Evolutionary conservation across 2,888 invertebrate genomes (phyloP).

Genomic region (Lagria hirta): DNA sequence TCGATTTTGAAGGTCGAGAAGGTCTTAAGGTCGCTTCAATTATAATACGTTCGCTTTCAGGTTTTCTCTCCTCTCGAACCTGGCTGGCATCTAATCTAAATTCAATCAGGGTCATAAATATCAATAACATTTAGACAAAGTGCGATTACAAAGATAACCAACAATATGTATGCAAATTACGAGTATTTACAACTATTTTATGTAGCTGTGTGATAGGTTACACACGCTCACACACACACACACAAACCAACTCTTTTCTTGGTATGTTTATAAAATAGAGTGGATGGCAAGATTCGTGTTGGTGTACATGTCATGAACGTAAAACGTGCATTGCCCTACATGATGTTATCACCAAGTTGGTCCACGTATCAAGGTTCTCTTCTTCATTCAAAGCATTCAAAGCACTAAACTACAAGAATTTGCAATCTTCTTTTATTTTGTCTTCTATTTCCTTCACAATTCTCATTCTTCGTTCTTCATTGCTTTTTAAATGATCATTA

Average conservation of each 20-base stretch:
- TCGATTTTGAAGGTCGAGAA: conserved; percentile 2
- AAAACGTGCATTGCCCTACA: conserved; percentile 33
- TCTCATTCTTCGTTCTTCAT: too few species aligned
- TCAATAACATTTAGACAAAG: conserved; percentile 40
- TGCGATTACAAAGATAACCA: conserved; percentile 42
- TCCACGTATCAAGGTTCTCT: too few species aligned
- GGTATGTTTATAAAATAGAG: conserved; percentile 22
- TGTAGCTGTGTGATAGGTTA: conserved; percentile 33
- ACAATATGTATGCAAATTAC: conserved; percentile 47
- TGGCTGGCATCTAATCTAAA: conserved; percentile 39
- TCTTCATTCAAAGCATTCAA: too few species aligned
- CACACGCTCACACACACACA: conserved; percentile 18
- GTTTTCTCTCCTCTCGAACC: too few species aligned
- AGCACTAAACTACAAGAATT: too few species aligned
- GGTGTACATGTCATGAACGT: conserved; percentile 30
- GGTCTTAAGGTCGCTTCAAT: conserved; percentile 13
- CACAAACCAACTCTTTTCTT: too few species aligned
- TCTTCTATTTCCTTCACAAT: too few species aligned
- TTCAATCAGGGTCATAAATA: conserved; percentile 39
- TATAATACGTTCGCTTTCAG: conserved; percentile 16
- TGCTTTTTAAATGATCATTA: too few species aligned
- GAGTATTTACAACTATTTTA: conserved; percentile 44
- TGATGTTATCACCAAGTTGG: conserved; percentile 24
- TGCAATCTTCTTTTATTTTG: too few species aligned
- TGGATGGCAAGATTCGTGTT: conserved; percentile 24